Evolutionary conservation across 37 sponge, comb jelly and placozoan genomes (phyloP).

Genomic region (Halisarca cf. caerulea): DNA sequence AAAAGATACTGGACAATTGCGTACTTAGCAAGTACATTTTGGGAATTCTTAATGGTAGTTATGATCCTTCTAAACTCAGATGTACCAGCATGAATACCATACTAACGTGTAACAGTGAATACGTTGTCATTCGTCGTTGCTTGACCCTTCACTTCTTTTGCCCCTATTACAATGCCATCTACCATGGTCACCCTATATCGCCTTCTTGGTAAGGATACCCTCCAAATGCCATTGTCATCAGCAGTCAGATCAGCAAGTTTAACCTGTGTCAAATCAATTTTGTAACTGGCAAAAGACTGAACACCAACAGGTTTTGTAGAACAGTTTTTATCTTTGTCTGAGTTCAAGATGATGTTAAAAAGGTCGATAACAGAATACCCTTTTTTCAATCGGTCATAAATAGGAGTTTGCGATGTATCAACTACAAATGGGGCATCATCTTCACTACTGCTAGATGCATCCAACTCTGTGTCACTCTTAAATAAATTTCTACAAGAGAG

Average conservation of each 20-base stretch:
- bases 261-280: slow-evolving; percentile 9
- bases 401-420: no score
- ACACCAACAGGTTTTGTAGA: slow-evolving; percentile 29
- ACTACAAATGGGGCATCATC: no score
- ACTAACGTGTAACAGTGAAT: background rate
- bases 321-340: background rate
- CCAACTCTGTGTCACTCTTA: no score
- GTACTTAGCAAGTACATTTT: background rate
- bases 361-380: background rate
- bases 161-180: background rate
- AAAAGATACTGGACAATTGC: background rate
- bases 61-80: background rate
- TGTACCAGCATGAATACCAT: background rate
- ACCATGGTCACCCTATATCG: background rate
- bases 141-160: background rate
- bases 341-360: background rate
- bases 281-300: background rate
- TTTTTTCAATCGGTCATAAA: background rate
- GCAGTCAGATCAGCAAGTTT: slow-evolving; percentile 24
- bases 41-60: background rate
- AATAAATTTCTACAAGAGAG: no score
- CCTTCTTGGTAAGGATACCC: slow-evolving; percentile 20
- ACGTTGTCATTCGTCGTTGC: background rate
- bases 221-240: slow-evolving; percentile 43
- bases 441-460: no score